Base-by-base conservation (phyloP, 2,113 vertebrate species). In the Formicarius rufipectus region DNA sequence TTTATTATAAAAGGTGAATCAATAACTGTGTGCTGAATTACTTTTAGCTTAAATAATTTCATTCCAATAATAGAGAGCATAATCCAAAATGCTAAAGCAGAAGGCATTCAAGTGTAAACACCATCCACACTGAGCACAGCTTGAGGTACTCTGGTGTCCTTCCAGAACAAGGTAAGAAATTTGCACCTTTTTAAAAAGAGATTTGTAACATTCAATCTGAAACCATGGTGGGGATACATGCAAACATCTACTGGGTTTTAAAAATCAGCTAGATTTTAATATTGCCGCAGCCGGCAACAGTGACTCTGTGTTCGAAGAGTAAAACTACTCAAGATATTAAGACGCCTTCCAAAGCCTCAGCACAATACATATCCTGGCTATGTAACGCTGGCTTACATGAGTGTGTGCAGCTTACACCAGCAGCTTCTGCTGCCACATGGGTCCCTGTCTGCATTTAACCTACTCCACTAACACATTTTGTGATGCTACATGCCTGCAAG, bases 131-230 rank as follows among this genome's bases (percentile, higher is more conserved):
- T 30, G 22, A 55, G 28, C n/a, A 39, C 25, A 82, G 17, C 33
- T n/a, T 27, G 21, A 80, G 14, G 20, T 25, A 40, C 6, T 0
- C 8, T 59, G 55, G 6, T 1, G 2, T 10, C 13, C 25, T 67
- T 74, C 25, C 19, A 60, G 42, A 74, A 33, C 2, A 19, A 44
- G 14, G 35, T 12, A 28, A 14, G 31, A 62, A 84, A 87, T 78
- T 4, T 17, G 4, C 9, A 58, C 6, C 30, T 60, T 89, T 84
- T 63, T 0, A 2, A 56, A 69, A 12, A 49, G 49, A 1, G 6
- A 22, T 25, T 74, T 81, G 44, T 31, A 69, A 52, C 8, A 9
- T 39, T 9, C 1, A 4, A 15, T 49, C 56, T 67, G 27, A 84
- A 87, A 21, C 11, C 14, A 6, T 33, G 30, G 5, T 55, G 24